Evolutionary conservation across 1,140 invertebrate genomes (phyloP), one percentile per base, ranked within the genome.

Genomic region (Atta texana): DNA sequence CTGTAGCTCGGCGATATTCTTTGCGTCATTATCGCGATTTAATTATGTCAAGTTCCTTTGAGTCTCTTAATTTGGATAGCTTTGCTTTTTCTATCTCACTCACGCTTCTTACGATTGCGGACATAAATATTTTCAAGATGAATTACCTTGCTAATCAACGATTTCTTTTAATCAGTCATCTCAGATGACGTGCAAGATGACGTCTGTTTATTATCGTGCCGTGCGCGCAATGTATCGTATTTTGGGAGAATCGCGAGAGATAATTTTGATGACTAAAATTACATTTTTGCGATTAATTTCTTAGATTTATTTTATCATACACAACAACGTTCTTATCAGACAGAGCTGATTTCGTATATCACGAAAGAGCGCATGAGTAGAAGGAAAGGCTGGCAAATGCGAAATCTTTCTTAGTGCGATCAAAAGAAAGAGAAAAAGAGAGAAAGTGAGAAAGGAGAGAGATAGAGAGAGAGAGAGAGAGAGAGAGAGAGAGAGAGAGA

Each of bases 21-120:
- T 93, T 93, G 91, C 92, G 88, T 93, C 92, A 93, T 93, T 93
- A 93, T 92, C 91, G 90, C 91, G 90, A 93, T 93, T 93, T 92
- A 93, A 93, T 93, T 93, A 93, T 92, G 85, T 93, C 89, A 86
- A 91, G 87, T 92, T 92, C 88, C 92, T 93, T 93, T 93, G 91
- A 93, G 88, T 89, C 86, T 91, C 89, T 90, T 91, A 89, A 89
- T 91, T 92, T 90, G 77, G 82, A 63, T 57, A 71, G 49, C 64
- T 85, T 87, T 59, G 61, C 75, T 63, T 39, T 74, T 21, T 84
- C 66, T 28, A 34, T 85, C 76, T 80, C 53, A 53, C 34, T 77
- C 61, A 28, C 69, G 75, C 53, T 49, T 12, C 5, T 44, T 81
- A 34, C 55, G 55, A 88, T 80, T 88, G 78, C 53, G 68, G 39